Evolutionary conservation across 2,888 invertebrate species (phyloP), one percentile per base, ranked within the genome.

Genomic region (Oscheius sp.): DNA sequence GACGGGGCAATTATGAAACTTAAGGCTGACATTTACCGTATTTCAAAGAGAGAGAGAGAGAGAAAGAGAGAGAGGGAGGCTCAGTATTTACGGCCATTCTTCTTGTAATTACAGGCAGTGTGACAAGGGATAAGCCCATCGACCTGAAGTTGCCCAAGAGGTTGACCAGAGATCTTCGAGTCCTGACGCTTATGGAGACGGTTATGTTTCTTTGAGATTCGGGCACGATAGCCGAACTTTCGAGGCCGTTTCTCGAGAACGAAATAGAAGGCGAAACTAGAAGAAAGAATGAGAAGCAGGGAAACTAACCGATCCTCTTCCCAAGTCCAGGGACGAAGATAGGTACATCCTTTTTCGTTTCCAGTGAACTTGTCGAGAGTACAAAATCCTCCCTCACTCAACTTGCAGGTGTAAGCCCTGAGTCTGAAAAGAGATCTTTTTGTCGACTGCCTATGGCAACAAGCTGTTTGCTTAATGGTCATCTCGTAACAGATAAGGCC

Each of bases 261-360:
- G 66, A 80, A 80, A 62, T 80, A 76, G 77, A 77, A 80, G 26
- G 75, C 51, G 64, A 67, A 78, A 2, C 74, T 78, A 68, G 12
- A 73, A 65, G 57, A n/a, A 9, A 2, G 32, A 24, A 6, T 26
- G 28, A n/a, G n/a, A n/a, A n/a, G n/a, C 8, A 36, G 8, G 36
- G 36, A 20, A 5, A 47, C 62, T 6, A 32, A 73, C 74, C 59
- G 36, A 32, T 70, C 70, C 32, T 57, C 59, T 41, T 69, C 69
- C 51, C 64, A 66, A 36, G 59, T 38, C 75, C 75, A 78, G 38
- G 75, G 74, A 17, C 74, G 68, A 9, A 78, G 67, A 38, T 74
- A 73, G 28, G 68, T 70, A 57, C 74, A 76, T 30, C 73, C 78
- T 26, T 66, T 67, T 30, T 41, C 22, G 22, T 78, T 69, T 0